phyloP scores from a whole-genome alignment of 2,113 vertebrate species.

The Rhinoderma darwinii region DNA sequence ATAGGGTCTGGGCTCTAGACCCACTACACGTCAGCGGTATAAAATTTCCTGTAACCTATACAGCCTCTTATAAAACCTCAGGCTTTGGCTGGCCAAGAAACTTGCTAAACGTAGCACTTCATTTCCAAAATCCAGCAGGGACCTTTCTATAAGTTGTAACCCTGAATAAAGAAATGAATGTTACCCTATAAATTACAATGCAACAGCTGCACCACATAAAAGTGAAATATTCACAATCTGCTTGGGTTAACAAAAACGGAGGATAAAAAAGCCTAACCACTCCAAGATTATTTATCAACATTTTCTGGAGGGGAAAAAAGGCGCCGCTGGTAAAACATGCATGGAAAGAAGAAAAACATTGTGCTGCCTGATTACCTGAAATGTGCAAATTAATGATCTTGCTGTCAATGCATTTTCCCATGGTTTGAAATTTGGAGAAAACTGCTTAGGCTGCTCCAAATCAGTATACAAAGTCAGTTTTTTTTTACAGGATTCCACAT shows the following conservation, averaged over 20 bases:
- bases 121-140: constrained; percentile 59
- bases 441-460: background rate
- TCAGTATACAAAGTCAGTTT: background rate
- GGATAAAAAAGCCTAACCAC: constrained; percentile 19
- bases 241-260: constrained; percentile 45
- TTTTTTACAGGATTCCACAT: background rate
- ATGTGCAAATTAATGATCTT: constrained; percentile 27
- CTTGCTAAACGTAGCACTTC: constrained; percentile 59
- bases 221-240: constrained; percentile 55
- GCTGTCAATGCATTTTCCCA: constrained; percentile 43
- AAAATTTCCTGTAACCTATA: constrained; percentile 59
- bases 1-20: constrained; percentile 54
- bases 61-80: constrained; percentile 57
- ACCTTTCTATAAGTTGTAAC: constrained; percentile 58
- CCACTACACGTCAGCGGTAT: constrained; percentile 58
- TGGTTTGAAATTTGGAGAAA: background rate
- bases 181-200: constrained; percentile 59
- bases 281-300: constrained; percentile 28
- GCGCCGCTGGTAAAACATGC: background rate
- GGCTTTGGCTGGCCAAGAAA: constrained; percentile 53
- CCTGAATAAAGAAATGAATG: constrained; percentile 59
- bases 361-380: constrained; percentile 27
- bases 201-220: constrained; percentile 59
- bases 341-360: constrained; percentile 18
- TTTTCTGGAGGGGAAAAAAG: constrained; percentile 9